These are phyloP conservation scores for Neodon shergylaensis DNA, from an alignment of 2,113 vertebrate genomes.

Conservation along the genomic window DNA sequence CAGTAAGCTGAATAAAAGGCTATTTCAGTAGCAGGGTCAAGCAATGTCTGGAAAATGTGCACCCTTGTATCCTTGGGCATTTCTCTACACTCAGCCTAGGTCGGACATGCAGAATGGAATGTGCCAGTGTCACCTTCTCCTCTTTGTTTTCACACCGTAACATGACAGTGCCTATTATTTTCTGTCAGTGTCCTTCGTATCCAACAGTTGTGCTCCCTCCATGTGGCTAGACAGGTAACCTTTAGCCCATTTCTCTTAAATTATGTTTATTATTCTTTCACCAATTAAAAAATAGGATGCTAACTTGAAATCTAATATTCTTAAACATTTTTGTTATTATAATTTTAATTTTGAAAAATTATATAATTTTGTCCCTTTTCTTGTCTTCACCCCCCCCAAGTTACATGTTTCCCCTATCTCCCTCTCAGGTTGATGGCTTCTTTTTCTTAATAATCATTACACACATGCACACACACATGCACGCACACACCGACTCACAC, in stretches of 20 bases:
- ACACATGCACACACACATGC: not conserved
- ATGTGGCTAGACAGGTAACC: not conserved
- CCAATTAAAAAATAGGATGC: not conserved
- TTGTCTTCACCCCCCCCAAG: not conserved
- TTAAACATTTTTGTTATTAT: not conserved
- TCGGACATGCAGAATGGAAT: not conserved
- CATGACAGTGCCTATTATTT: constrained; percentile 32
- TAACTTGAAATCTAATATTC: not conserved
- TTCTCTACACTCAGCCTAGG: not conserved
- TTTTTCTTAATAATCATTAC: not conserved
- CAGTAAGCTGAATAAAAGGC: not conserved
- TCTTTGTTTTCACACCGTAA: not conserved
- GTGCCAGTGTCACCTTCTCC: not conserved
- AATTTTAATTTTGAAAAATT: not conserved
- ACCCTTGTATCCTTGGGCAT: not conserved
- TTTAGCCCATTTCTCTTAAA: not conserved
- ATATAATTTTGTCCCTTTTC: not conserved
- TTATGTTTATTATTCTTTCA: not conserved
- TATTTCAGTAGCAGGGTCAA: not conserved
- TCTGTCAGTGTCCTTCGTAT: constrained; percentile 6
- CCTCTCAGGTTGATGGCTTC: not conserved
- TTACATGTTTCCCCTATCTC: not conserved
- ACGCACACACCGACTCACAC: not conserved
- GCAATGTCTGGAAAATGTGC: not conserved
- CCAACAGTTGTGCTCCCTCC: not conserved